Evolutionary conservation across 2,888 invertebrate genomes (phyloP).

Genomic region (Agonum fuliginosum): DNA sequence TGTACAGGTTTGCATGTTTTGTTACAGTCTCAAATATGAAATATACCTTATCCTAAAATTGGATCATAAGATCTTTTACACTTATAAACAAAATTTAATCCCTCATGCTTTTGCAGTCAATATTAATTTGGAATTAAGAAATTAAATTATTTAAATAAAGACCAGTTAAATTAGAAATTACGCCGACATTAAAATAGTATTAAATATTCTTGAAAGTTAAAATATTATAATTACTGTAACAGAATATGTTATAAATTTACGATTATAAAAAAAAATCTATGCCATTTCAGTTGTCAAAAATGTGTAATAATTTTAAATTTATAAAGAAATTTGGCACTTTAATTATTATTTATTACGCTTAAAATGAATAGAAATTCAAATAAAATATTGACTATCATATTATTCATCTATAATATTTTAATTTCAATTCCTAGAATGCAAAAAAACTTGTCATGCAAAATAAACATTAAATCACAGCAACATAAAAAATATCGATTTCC

Average conservation of each 20-base stretch:
- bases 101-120: too few species aligned
- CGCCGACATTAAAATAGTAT: not conserved
- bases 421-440: not conserved
- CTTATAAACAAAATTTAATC: too few species aligned
- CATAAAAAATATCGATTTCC: not conserved
- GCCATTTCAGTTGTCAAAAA: not conserved
- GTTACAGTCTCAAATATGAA: too few species aligned
- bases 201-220: not conserved
- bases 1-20: too few species aligned
- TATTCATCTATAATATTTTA: constrained; percentile 8
- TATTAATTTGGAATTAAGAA: too few species aligned
- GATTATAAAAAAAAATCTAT: not conserved
- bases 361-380: not conserved
- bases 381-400: not conserved
- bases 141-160: not conserved
- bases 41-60: too few species aligned
- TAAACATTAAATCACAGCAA: constrained; percentile 7
- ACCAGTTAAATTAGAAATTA: not conserved
- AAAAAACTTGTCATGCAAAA: constrained; percentile 19
- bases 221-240: not conserved
- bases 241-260: not conserved
- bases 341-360: not conserved
- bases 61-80: too few species aligned
- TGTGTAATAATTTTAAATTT: not conserved
- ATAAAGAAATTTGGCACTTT: not conserved